These are phyloP conservation scores for Anthophora plumipes DNA, from an alignment of 2,888 invertebrate genomes.

Conservation along the genomic window DNA sequence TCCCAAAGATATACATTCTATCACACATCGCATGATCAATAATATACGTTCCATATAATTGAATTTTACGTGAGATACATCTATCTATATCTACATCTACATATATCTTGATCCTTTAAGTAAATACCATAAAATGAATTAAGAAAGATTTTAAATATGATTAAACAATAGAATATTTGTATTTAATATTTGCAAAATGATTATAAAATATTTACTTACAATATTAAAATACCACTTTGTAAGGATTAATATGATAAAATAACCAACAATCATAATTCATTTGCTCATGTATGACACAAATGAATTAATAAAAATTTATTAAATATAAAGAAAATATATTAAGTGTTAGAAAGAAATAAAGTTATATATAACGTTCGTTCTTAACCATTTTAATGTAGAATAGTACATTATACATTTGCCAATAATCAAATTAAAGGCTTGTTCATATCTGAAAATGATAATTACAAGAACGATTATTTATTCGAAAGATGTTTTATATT, in stretches of 20 bases:
- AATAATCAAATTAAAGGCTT: background rate
- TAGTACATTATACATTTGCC: background rate
- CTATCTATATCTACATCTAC: too few species aligned
- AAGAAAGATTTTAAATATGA: background rate
- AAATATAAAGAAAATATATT: too few species aligned
- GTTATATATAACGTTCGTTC: too few species aligned
- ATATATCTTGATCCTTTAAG: background rate
- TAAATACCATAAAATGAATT: background rate
- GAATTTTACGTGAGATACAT: background rate
- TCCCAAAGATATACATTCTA: background rate
- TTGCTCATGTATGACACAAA: background rate
- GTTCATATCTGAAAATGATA: background rate
- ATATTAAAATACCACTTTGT: background rate
- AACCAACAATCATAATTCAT: background rate
- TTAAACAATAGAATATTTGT: background rate
- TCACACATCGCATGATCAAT: background rate
- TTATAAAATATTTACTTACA: background rate
- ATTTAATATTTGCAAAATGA: background rate
- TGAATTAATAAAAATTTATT: background rate
- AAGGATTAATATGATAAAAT: background rate
- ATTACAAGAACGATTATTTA: background rate
- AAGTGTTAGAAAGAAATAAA: too few species aligned
- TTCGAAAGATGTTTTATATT: conserved; percentile 86
- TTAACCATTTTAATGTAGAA: too few species aligned
- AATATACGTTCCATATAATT: too few species aligned